Conservation (phyloP, 2,113 vertebrate genomes). For the Cranoglanis bouderius region DNA sequence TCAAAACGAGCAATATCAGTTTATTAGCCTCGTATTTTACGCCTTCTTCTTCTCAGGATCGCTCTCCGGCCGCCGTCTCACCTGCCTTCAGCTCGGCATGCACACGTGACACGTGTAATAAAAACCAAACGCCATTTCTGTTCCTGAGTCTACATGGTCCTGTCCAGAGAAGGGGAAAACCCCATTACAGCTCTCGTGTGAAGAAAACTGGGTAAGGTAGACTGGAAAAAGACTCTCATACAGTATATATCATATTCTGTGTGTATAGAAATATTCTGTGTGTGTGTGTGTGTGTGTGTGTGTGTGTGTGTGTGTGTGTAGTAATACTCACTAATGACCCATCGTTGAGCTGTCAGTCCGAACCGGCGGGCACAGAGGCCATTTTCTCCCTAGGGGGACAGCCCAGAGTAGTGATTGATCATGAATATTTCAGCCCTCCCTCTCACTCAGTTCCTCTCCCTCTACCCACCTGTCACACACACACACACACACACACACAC, state of each 20-base stretch:
- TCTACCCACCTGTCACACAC: slow-evolving; percentile 51
- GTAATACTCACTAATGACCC: slow-evolving; percentile 61
- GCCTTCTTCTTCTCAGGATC: background rate
- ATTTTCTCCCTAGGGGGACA: slow-evolving; percentile 57
- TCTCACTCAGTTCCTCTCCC: slow-evolving; percentile 19
- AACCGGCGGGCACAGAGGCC: slow-evolving; percentile 52
- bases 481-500: slow-evolving; percentile 17
- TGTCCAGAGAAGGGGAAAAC: slow-evolving; percentile 28
- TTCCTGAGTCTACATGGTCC: background rate
- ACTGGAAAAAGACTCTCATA: background rate
- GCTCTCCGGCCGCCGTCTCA: background rate
- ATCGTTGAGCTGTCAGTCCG: slow-evolving; percentile 57
- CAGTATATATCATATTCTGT: slow-evolving; percentile 2
- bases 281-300: slow-evolving; percentile 27
- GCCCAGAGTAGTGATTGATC: slow-evolving; percentile 58
- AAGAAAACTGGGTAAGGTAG: background rate
- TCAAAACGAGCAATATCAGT: background rate
- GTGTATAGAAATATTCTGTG: background rate
- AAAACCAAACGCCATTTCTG: background rate
- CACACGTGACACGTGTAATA: slow-evolving; percentile 15
- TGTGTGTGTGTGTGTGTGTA: slow-evolving; percentile 43
- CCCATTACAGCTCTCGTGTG: background rate
- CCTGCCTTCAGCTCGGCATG: background rate
- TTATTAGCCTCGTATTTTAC: background rate
- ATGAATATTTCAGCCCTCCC: slow-evolving; percentile 61